phyloP scores from a whole-genome alignment of 1,140 invertebrate genomes.

The Pteromalus puparum region DNA sequence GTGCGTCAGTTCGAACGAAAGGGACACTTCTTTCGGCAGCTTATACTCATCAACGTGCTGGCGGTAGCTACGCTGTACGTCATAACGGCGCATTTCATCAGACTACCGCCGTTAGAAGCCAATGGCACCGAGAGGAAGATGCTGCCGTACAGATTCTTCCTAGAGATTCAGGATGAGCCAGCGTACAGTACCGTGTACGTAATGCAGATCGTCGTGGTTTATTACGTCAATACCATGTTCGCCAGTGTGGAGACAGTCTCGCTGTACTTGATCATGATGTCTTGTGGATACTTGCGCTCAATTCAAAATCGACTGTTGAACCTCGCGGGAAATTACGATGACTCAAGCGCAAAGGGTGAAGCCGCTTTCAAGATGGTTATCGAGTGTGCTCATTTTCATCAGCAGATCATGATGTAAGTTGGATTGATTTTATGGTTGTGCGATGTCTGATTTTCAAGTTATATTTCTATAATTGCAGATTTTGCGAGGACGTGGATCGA shows the following conservation, averaged over 20 bases:
- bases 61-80: neutral
- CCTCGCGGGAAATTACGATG: neutral
- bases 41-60: neutral
- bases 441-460: no score
- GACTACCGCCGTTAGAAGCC: neutral
- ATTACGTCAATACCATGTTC: neutral
- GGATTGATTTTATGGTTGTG: neutral
- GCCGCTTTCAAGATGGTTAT: neutral
- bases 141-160: slow-evolving; percentile 24
- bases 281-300: slow-evolving; percentile 26
- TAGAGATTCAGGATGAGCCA: slow-evolving; percentile 30
- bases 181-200: neutral
- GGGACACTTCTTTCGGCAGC: neutral
- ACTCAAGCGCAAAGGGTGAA: neutral
- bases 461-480: neutral
- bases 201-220: neutral
- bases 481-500: slow-evolving; percentile 3
- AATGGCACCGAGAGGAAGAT: neutral
- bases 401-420: slow-evolving; percentile 20
- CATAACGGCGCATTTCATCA: neutral
- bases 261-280: slow-evolving; percentile 25
- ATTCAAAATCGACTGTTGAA: neutral
- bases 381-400: slow-evolving; percentile 9
- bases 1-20: slow-evolving; percentile 10
- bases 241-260: neutral